phyloP scores from a whole-genome alignment of 2,888 invertebrate genomes.

The Aphidius colemani region DNA sequence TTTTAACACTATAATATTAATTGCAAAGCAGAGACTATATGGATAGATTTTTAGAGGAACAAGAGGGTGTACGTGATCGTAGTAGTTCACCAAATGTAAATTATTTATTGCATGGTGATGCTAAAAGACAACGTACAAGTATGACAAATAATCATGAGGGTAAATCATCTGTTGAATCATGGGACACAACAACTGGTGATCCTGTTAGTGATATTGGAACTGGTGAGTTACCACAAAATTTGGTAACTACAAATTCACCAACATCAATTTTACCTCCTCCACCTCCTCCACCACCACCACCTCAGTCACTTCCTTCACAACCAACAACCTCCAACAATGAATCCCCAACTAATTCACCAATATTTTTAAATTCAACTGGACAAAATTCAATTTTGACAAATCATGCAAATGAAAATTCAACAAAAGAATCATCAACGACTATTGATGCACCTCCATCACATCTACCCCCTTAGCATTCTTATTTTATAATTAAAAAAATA shows the following conservation, averaged over 20 bases:
- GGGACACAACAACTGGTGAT: slow-evolving; percentile 46
- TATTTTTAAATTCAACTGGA: slow-evolving; percentile 12
- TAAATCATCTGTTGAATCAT: slow-evolving; percentile 48
- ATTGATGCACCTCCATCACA: slow-evolving; percentile 55
- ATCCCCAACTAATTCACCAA: slow-evolving; percentile 11
- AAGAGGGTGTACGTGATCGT: slow-evolving; percentile 70
- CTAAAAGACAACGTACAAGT: slow-evolving; percentile 51
- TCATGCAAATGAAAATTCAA: slow-evolving; percentile 33
- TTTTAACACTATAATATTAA: slow-evolving; percentile 34
- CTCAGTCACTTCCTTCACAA: slow-evolving; percentile 13
- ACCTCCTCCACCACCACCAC: slow-evolving; percentile 26
- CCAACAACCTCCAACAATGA: slow-evolving; percentile 18
- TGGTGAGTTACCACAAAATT: slow-evolving; percentile 24
- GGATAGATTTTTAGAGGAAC: slow-evolving; percentile 90
- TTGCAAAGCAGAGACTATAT: slow-evolving; percentile 74
- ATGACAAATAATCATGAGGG: slow-evolving; percentile 48
- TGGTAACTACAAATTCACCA: slow-evolving; percentile 26
- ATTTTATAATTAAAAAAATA: slow-evolving; percentile 24
- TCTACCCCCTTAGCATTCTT: slow-evolving; percentile 55
- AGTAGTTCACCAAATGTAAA: slow-evolving; percentile 76
- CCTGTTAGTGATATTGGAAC: slow-evolving; percentile 34
- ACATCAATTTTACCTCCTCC: slow-evolving; percentile 26
- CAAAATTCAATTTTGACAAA: slow-evolving; percentile 23
- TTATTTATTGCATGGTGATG: slow-evolving; percentile 54
- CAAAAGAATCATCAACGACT: slow-evolving; percentile 46